phyloP scores from a whole-genome alignment of 2,113 vertebrate species.

The Gallinago undulata region DNA sequence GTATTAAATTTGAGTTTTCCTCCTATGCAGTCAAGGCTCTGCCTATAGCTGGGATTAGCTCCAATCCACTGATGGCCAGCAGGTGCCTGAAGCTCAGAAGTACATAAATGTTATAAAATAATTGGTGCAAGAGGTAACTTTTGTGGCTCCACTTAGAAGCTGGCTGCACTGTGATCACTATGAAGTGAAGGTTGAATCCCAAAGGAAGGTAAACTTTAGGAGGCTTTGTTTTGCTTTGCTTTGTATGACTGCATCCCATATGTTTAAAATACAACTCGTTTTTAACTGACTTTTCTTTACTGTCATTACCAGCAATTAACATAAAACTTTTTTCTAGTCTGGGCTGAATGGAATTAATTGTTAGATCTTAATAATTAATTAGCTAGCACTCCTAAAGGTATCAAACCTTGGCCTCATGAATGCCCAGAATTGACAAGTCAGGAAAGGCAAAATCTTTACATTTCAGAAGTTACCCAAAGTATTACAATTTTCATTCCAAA shows the following conservation, averaged over 20 bases:
- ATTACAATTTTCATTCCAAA: neutral
- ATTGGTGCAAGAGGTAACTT: neutral
- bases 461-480: neutral
- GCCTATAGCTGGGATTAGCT: neutral
- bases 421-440: neutral
- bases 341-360: neutral
- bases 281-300: neutral
- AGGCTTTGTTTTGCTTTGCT: neutral
- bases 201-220: neutral
- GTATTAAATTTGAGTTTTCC: neutral
- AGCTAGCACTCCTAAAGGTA: neutral
- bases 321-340: neutral
- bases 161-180: neutral
- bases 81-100: neutral
- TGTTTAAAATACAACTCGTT: neutral
- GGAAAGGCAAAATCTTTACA: neutral
- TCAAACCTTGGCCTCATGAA: neutral
- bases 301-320: neutral
- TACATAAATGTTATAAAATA: neutral
- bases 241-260: neutral
- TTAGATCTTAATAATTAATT: neutral
- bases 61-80: neutral
- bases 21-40: neutral
- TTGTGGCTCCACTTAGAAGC: neutral
- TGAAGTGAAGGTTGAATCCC: neutral